Evolutionary conservation across 2,113 vertebrate species (phyloP).

Genomic region (Pheucticus melanocephalus): DNA sequence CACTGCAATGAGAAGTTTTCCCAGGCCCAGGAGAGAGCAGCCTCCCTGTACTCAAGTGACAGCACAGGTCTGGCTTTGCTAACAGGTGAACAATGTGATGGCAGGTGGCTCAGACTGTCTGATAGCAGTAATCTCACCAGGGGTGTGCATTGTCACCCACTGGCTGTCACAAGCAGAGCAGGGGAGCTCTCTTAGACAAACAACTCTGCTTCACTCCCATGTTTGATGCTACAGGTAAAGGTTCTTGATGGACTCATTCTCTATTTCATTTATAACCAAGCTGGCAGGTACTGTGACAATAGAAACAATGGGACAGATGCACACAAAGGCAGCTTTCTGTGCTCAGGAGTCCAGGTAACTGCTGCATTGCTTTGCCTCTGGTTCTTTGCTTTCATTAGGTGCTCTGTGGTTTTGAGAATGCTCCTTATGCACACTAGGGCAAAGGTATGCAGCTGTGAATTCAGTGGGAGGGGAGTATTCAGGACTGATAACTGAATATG

Average conservation of each 20-base stretch:
- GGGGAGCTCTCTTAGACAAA: not conserved
- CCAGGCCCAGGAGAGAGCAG: not conserved
- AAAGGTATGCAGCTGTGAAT: conserved; percentile 3
- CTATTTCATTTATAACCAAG: not conserved
- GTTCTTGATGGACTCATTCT: not conserved
- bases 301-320: not conserved
- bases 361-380: not conserved
- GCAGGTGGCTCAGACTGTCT: not conserved
- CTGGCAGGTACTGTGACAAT: not conserved
- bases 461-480: not conserved
- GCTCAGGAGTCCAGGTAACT: not conserved
- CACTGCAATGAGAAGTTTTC: not conserved
- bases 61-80: not conserved
- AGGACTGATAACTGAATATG: not conserved
- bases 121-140: not conserved
- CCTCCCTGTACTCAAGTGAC: not conserved
- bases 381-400: not conserved
- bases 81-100: not conserved
- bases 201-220: not conserved
- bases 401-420: not conserved
- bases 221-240: not conserved
- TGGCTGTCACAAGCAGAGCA: not conserved
- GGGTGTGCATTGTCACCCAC: not conserved
- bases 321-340: not conserved
- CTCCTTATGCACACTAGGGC: not conserved